Conservation (phyloP, 1,140 invertebrate species). For the Callitettix versicolor region DNA sequence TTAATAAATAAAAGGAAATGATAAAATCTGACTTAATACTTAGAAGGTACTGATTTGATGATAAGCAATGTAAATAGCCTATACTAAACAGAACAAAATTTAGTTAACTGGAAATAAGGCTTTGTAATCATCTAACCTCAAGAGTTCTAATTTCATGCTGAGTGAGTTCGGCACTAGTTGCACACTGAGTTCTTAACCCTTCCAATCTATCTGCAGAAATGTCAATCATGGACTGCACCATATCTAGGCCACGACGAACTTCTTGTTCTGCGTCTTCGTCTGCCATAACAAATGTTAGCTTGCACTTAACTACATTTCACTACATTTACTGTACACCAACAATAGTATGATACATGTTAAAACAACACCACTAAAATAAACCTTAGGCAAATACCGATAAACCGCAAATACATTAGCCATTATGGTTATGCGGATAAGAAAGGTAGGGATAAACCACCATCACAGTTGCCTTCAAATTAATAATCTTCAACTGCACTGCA, state of each 20-base stretch:
- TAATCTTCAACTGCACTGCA: too few species aligned
- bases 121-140: constrained; percentile 50
- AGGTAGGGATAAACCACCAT: too few species aligned
- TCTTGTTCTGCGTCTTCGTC: constrained; percentile 23
- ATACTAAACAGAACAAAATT: not conserved
- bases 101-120: not conserved
- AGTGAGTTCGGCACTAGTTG: constrained; percentile 81
- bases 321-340: too few species aligned
- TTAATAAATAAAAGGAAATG: not conserved
- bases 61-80: not conserved
- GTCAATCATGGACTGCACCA: constrained; percentile 88
- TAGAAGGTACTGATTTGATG: not conserved
- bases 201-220: constrained; percentile 84
- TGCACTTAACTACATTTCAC: not conserved
- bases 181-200: constrained; percentile 82
- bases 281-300: constrained; percentile 15
- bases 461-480: too few species aligned
- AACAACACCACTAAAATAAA: too few species aligned
- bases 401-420: too few species aligned
- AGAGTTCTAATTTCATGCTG: constrained; percentile 89
- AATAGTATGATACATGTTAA: too few species aligned
- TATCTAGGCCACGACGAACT: constrained; percentile 23
- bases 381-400: too few species aligned
- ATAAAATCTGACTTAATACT: not conserved
- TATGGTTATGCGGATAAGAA: too few species aligned